Conservation (phyloP, 2,797 vertebrate species). For the Bovichtus diacanthus region DNA sequence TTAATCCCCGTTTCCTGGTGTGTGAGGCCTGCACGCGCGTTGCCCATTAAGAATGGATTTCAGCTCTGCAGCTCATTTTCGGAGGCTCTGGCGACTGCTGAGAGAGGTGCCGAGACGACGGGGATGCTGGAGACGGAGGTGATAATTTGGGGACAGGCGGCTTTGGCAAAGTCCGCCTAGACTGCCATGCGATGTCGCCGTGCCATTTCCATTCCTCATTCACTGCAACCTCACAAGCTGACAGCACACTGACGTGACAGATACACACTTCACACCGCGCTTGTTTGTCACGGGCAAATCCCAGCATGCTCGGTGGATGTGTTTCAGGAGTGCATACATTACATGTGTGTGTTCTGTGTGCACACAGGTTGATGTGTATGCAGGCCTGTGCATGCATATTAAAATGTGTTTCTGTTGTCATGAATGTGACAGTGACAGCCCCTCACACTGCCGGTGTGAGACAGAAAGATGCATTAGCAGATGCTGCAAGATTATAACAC, state of each 20-base stretch:
- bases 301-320: conserved; percentile 49
- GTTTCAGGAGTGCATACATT: conserved; percentile 41
- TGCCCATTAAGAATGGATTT: conserved; percentile 19
- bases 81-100: conserved; percentile 21
- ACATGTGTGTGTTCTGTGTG: conserved; percentile 13
- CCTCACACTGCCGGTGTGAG: conserved; percentile 55
- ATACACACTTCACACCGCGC: conserved; percentile 45
- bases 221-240: conserved; percentile 66
- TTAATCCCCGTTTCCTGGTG: background rate
- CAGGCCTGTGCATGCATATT: conserved; percentile 47
- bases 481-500: conserved; percentile 53
- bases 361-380: conserved; percentile 31
- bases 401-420: conserved; percentile 56
- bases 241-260: conserved; percentile 58
- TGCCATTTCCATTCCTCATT: conserved; percentile 63
- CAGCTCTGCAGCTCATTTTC: conserved; percentile 42
- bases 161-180: conserved; percentile 52
- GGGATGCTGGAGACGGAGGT: conserved; percentile 63
- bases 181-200: conserved; percentile 55
- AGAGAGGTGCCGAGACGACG: conserved; percentile 56
- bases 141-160: conserved; percentile 68
- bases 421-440: conserved; percentile 55
- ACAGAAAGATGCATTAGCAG: conserved; percentile 62
- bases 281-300: conserved; percentile 57
- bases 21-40: conserved; percentile 12